Evolutionary conservation across 23 tunicate species (phyloP).

Genomic region (Trididemnum miniatum): DNA sequence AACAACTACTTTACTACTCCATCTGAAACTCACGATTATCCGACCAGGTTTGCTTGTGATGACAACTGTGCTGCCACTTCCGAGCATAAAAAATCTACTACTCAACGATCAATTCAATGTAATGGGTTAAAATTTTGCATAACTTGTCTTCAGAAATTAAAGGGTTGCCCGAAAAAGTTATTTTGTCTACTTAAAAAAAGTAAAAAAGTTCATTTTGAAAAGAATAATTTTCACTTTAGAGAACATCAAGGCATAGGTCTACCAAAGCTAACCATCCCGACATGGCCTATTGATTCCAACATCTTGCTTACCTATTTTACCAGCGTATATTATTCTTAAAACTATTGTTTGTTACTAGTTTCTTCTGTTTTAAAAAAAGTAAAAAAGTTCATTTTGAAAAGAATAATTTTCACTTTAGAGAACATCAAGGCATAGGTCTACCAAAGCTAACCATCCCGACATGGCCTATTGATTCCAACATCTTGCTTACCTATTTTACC

Average conservation of each 20-base stretch:
- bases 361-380: no score
- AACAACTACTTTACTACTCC: background rate
- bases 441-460: no score
- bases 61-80: background rate
- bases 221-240: background rate
- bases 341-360: no score
- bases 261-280: no score
- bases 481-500: no score
- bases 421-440: background rate
- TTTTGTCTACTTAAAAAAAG: background rate
- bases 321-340: no score
- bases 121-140: background rate
- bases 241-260: background rate
- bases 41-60: background rate
- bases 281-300: no score
- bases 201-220: background rate
- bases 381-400: background rate
- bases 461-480: no score
- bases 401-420: background rate
- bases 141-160: background rate
- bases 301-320: no score
- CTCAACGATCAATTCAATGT: background rate
- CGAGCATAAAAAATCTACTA: background rate
- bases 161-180: background rate
- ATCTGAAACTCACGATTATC: background rate